phyloP scores from a whole-genome alignment of 64 coral and sea anemone genomes.

The Actinia equina region DNA sequence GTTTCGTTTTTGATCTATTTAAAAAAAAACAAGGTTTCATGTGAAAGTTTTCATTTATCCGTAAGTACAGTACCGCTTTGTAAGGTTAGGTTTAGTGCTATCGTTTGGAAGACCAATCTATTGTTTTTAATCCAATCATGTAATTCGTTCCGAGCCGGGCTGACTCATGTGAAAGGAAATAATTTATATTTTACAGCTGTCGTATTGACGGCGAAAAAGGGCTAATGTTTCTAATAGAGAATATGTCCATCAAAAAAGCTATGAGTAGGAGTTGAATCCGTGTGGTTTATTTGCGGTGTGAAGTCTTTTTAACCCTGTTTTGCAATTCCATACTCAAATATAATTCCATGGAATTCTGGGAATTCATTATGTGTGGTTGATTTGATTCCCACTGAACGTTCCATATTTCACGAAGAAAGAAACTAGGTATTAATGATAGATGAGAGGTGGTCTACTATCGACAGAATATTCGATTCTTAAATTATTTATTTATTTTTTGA shows the following conservation, averaged over 20 bases:
- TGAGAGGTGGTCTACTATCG: background rate
- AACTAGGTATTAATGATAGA: background rate
- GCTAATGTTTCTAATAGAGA: background rate
- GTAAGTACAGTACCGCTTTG: too few relatives aligned
- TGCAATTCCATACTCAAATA: conserved; percentile 1
- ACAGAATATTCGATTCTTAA: background rate
- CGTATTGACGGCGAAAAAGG: background rate
- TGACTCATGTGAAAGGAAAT: background rate
- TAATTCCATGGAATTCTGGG: background rate
- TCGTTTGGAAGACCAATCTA: too few relatives aligned
- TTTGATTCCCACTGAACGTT: background rate
- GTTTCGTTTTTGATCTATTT: too few relatives aligned
- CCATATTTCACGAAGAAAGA: background rate
- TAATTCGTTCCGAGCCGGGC: too few relatives aligned
- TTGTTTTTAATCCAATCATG: too few relatives aligned
- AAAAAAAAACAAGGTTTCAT: too few relatives aligned
- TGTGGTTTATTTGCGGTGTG: conserved; percentile 3
- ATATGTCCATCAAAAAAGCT: background rate
- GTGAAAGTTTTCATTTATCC: too few relatives aligned
- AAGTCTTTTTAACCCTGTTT: background rate
- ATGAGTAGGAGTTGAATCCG: background rate
- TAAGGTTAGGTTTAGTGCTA: too few relatives aligned
- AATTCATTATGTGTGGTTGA: background rate
- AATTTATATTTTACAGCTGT: background rate
- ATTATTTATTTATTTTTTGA: background rate